Evolutionary conservation across 1,140 invertebrate genomes (phyloP).

Genomic region (Saccostrea echinata): DNA sequence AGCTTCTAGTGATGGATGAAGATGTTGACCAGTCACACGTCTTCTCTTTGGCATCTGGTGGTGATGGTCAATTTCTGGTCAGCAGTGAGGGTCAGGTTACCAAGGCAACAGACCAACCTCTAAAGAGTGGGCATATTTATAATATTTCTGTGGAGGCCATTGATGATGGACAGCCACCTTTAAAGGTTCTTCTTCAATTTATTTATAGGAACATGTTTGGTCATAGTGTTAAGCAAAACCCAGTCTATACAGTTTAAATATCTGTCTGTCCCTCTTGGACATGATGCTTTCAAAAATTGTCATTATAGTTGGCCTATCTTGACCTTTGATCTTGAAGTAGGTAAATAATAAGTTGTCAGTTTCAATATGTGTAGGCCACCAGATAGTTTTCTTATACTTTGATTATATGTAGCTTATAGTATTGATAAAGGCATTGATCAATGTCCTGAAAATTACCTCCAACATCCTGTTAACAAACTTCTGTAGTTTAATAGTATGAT

Average conservation of each 20-base stretch:
- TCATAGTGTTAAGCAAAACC: not conserved
- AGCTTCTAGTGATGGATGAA: conserved; percentile 59
- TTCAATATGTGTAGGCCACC: too few relatives aligned
- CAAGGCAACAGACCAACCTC: conserved; percentile 58
- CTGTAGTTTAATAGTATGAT: too few relatives aligned
- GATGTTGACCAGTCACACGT: conserved; percentile 59
- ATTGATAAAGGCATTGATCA: not conserved
- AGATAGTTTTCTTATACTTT: not conserved
- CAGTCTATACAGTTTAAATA: too few relatives aligned
- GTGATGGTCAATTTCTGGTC: conserved; percentile 51
- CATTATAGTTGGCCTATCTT: too few relatives aligned
- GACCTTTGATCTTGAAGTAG: too few relatives aligned
- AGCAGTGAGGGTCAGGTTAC: conserved; percentile 41
- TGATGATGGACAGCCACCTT: conserved; percentile 58
- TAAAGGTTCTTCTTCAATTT: conserved; percentile 52
- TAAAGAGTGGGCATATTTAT: conserved; percentile 58
- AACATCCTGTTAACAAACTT: too few relatives aligned
- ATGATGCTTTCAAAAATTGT: too few relatives aligned
- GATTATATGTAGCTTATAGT: not conserved
- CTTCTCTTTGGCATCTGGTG: conserved; percentile 55
- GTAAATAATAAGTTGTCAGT: too few relatives aligned
- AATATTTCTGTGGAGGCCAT: conserved; percentile 54
- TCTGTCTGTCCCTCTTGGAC: too few relatives aligned
- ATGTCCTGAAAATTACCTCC: too few relatives aligned
- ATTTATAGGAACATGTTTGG: not conserved